Evolutionary conservation across 1,140 invertebrate species (phyloP).

Genomic region (Lethrus apterus): DNA sequence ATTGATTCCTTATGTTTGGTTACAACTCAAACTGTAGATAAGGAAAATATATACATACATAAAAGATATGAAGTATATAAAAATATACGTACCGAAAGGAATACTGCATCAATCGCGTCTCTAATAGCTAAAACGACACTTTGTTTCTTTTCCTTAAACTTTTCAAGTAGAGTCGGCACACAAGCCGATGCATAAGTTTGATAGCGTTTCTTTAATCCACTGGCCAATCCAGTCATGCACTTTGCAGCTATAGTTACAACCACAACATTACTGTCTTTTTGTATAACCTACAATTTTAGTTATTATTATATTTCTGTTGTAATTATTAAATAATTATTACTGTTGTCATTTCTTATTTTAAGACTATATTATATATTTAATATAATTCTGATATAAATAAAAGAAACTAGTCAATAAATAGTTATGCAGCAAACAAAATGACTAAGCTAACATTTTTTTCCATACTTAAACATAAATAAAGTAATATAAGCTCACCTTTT

Average conservation of each 20-base stretch:
- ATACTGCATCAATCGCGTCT: slow-evolving; percentile 91
- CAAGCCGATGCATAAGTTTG: slow-evolving; percentile 73
- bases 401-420: too few species aligned
- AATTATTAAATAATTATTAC: slow-evolving; percentile 1
- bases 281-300: slow-evolving; percentile 55
- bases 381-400: too few species aligned
- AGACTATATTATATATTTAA: too few species aligned
- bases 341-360: too few species aligned
- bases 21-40: slow-evolving; percentile 2
- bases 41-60: slow-evolving; percentile 4
- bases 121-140: slow-evolving; percentile 78
- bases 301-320: slow-evolving; percentile 4
- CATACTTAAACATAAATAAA: slow-evolving; percentile 1
- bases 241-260: slow-evolving; percentile 83
- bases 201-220: slow-evolving; percentile 84
- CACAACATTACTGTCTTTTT: slow-evolving; percentile 94
- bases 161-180: slow-evolving; percentile 78
- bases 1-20: slow-evolving; percentile 1
- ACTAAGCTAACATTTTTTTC: neutral
- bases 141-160: slow-evolving; percentile 97
- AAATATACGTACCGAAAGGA: slow-evolving; percentile 57
- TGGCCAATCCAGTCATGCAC: slow-evolving; percentile 74
- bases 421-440: too few species aligned
- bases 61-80: too few species aligned
- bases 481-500: slow-evolving; percentile 60